Evolutionary conservation across 2,797 vertebrate genomes (phyloP), one percentile per base, ranked within the genome.

Genomic region (Allobates femoralis): DNA sequence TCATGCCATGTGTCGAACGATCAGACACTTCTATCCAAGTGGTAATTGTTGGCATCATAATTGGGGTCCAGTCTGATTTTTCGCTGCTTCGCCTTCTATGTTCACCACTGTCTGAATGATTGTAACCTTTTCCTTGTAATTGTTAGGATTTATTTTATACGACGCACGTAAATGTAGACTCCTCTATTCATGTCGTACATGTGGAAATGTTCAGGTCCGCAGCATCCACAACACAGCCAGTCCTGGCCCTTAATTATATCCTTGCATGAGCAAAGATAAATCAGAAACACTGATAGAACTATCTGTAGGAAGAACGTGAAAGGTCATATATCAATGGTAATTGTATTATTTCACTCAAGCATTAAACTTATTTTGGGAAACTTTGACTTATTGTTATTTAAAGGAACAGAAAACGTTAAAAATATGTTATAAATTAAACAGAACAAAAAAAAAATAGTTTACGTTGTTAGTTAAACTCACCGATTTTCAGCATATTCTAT

Each of bases 261-360:
- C n/a, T 37, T 60, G 77, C 34, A 79, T 46, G 56, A 79, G 77
- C 55, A 79, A 58, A 60, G 55, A 62, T 79, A 79, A 37, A 79
- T 79, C 32, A 37, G 55, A 79, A 60, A 79, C 56, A n/a, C 56
- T 26, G 77, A 79, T 79, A 46, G 21, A 58, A 41, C 55, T 32
- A 79, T 79, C 32, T 60, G 55, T 12, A 15, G 30, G 60, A 60
- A 55, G 55, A 26, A 37, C 14, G 8, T n/a, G 21, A 37, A 79
- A 78, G 76, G 53, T 78, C 53, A 78, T 78, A 58, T 15, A 76
- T 76, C 50, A 55, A 76, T 21, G 28, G 74, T 21, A 55, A 55
- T 55, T 56, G 37, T 60, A 37, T 60, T 60, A 79, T 79, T 37
- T n/a, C n/a, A 55, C 28, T 60, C 76, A 58, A 60, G 55, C 76